Conservation (phyloP, 2,113 vertebrate genomes). For the Sander lucioperca region DNA sequence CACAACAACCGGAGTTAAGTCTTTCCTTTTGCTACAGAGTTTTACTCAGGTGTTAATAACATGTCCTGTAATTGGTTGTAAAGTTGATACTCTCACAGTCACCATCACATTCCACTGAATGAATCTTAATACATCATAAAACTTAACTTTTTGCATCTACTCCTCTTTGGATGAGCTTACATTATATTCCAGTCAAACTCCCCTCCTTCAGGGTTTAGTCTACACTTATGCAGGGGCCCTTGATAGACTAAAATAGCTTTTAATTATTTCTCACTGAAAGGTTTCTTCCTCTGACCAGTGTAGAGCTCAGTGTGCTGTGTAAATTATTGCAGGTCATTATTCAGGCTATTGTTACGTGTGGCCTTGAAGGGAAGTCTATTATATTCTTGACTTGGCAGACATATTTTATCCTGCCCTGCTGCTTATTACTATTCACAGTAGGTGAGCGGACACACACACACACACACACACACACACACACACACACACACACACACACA, state of each 20-base stretch:
- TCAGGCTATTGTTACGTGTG: constrained; percentile 69
- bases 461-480: background rate
- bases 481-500: background rate
- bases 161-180: constrained; percentile 1
- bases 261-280: constrained; percentile 59
- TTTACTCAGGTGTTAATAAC: constrained; percentile 1
- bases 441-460: constrained; percentile 21
- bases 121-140: background rate
- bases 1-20: background rate
- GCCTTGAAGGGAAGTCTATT: constrained; percentile 74
- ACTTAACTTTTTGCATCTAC: background rate
- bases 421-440: constrained; percentile 73
- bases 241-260: constrained; percentile 46
- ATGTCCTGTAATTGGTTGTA: background rate
- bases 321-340: constrained; percentile 74
- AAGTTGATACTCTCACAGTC: background rate
- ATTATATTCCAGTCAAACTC: background rate
- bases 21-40: background rate
- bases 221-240: constrained; percentile 19
- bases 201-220: constrained; percentile 11
- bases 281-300: constrained; percentile 37
- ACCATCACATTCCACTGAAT: background rate
- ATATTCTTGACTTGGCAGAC: constrained; percentile 71
- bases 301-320: constrained; percentile 46
- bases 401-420: constrained; percentile 70